Evolutionary conservation across 1,140 invertebrate species (phyloP).

Genomic region (Sarcophaga bullata): DNA sequence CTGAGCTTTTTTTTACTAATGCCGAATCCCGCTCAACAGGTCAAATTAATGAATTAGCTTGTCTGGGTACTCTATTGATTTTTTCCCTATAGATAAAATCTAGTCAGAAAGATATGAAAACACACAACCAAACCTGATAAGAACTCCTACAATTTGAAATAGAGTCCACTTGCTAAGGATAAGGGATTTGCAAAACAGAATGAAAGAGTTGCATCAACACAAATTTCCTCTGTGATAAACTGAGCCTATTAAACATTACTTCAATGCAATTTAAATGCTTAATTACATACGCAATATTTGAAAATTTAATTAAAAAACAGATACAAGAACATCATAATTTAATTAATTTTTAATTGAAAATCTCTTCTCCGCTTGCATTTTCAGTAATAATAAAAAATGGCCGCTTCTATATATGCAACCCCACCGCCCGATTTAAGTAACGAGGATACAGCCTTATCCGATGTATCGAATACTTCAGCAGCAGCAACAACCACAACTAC

Average conservation of each 20-base stretch:
- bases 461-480: slow-evolving; percentile 63
- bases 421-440: slow-evolving; percentile 66
- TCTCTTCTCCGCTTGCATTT: neutral
- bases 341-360: slow-evolving; percentile 18
- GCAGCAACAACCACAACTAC: slow-evolving; percentile 48
- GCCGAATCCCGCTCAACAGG: too few relatives aligned
- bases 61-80: too few relatives aligned
- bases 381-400: slow-evolving; percentile 65
- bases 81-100: too few relatives aligned
- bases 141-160: too few relatives aligned
- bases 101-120: too few relatives aligned
- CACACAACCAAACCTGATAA: too few relatives aligned
- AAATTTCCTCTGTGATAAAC: neutral
- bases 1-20: too few relatives aligned
- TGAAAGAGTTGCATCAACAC: too few relatives aligned
- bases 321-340: too few relatives aligned
- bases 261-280: neutral
- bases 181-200: too few relatives aligned
- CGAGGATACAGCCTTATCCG: slow-evolving; percentile 65
- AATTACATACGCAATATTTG: neutral
- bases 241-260: neutral
- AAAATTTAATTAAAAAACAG: slow-evolving; percentile 13
- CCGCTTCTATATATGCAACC: slow-evolving; percentile 66
- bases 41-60: too few relatives aligned
- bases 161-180: too few relatives aligned